Evolutionary conservation across 2,888 invertebrate species (phyloP).

Genomic region (Dynastes hyllus): DNA sequence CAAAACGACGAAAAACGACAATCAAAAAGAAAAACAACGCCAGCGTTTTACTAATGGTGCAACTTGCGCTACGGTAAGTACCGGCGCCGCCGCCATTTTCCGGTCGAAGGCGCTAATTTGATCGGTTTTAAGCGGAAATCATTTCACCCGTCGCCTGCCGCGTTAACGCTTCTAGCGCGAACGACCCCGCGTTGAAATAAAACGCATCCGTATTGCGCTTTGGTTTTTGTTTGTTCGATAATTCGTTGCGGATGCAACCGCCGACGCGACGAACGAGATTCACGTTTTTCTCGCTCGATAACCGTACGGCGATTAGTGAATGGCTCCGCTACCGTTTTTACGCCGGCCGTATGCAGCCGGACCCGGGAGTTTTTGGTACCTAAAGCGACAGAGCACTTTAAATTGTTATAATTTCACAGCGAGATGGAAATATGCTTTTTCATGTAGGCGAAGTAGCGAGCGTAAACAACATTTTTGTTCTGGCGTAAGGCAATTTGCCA

Average conservation of each 20-base stretch:
- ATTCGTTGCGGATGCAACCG: neutral
- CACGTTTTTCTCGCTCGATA: no score
- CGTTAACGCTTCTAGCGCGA: neutral
- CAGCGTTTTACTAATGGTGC: neutral
- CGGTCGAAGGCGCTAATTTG: constrained; percentile 34
- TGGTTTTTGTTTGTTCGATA: constrained; percentile 2
- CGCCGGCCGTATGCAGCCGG: no score
- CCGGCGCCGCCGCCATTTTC: constrained; percentile 23
- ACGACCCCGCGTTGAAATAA: neutral
- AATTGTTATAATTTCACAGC: no score
- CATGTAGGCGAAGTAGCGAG: no score
- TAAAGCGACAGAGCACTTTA: no score
- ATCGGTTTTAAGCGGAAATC: constrained; percentile 32
- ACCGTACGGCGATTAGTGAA: no score
- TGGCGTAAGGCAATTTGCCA: neutral
- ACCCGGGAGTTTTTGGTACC: no score
- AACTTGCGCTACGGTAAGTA: neutral
- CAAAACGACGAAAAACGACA: neutral
- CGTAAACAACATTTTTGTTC: no score
- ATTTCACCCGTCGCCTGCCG: neutral
- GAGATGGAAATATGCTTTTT: no score
- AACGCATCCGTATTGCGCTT: constrained; percentile 18
- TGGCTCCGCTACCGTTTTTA: no score
- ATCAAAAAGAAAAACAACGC: no score
- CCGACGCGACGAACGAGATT: neutral